phyloP scores from a whole-genome alignment of 64 coral and sea anemone genomes.

The Dendrophyllia cribrosa region DNA sequence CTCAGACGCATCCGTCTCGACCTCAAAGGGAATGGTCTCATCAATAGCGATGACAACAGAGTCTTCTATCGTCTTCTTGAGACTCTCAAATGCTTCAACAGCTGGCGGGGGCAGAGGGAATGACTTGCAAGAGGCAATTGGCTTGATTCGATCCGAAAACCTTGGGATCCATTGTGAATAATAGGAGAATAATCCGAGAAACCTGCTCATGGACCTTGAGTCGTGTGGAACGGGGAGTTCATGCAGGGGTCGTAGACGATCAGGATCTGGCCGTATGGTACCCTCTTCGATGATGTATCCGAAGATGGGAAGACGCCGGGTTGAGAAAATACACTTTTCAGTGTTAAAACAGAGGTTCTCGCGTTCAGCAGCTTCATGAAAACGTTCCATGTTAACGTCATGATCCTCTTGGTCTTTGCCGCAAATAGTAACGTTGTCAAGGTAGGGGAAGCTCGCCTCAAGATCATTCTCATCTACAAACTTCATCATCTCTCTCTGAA shows the following conservation, averaged over 20 bases:
- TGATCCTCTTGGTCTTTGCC: conserved; percentile 75
- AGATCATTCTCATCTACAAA: conserved; percentile 71
- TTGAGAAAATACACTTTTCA: conserved; percentile 83
- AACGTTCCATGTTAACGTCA: conserved; percentile 62
- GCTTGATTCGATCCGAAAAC: conserved; percentile 73
- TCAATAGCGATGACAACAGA: conserved; percentile 67
- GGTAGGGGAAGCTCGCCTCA: conserved; percentile 54
- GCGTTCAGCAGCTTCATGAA: conserved; percentile 62
- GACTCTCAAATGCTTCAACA: conserved; percentile 38
- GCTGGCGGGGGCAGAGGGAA: conserved; percentile 45
- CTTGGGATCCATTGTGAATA: conserved; percentile 76
- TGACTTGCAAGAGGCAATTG: conserved; percentile 40
- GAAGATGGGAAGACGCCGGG: conserved; percentile 66
- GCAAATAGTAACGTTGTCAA: conserved; percentile 75
- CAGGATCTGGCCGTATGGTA: conserved; percentile 69
- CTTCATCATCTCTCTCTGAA: conserved; percentile 83
- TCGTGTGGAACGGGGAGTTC: conserved; percentile 65
- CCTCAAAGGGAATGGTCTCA: conserved; percentile 72
- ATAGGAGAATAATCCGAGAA: conserved; percentile 59
- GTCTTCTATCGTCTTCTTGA: conserved; percentile 74
- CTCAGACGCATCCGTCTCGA: conserved; percentile 72
- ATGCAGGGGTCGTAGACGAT: conserved; percentile 51
- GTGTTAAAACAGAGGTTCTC: conserved; percentile 28
- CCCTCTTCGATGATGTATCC: conserved; percentile 73
- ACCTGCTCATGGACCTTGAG: conserved; percentile 56